These are phyloP conservation scores for Hemiprocne comata DNA, from an alignment of 2,113 vertebrate species.

Conservation along the genomic window DNA sequence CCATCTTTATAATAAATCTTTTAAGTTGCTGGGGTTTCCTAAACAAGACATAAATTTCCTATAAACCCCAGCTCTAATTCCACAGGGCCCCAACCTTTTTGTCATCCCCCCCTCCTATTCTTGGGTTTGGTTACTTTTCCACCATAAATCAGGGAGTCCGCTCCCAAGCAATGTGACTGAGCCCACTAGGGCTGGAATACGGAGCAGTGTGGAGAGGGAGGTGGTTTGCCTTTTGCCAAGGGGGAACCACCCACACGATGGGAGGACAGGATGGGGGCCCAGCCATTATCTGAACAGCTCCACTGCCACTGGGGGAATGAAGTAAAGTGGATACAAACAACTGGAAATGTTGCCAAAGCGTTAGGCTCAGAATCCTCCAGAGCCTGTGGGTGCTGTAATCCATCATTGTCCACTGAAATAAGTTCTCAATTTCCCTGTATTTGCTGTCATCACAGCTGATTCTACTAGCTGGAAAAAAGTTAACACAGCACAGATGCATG, in stretches of 20 bases:
- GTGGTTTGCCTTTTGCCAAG: not conserved
- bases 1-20: not conserved
- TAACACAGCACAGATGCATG: not conserved
- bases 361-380: not conserved
- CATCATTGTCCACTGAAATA: not conserved
- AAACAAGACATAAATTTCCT: not conserved
- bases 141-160: not conserved
- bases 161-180: not conserved
- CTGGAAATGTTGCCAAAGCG: not conserved
- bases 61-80: not conserved
- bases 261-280: not conserved
- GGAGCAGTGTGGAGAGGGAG: rapidly evolving
- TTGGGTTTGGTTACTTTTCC: not conserved
- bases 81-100: not conserved
- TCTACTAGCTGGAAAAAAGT: not conserved
- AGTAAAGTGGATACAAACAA: slow-evolving; percentile 28
- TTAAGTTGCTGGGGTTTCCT: not conserved
- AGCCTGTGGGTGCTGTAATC: not conserved
- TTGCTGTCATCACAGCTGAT: not conserved
- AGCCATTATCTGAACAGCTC: not conserved
- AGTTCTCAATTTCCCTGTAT: not conserved
- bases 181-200: not conserved
- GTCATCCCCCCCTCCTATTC: not conserved
- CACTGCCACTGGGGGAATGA: not conserved
- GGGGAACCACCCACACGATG: not conserved